Evolutionary conservation across 2,888 invertebrate species (phyloP).

Genomic region (Pristionchus maxplancki): DNA sequence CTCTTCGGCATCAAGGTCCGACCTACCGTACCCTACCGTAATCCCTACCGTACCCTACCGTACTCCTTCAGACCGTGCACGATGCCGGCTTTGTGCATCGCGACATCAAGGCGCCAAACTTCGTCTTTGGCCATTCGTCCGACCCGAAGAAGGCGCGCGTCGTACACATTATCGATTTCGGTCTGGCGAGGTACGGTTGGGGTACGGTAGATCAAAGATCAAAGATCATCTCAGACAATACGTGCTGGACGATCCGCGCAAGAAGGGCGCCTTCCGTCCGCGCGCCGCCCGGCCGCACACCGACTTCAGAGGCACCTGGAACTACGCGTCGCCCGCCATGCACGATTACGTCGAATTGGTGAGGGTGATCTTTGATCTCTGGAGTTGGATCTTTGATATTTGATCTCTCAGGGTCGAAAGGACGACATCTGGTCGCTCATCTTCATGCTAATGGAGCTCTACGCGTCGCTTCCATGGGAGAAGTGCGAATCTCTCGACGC

Average conservation of each 20-base stretch:
- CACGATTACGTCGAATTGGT: conserved; percentile 56
- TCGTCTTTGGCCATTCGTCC: conserved; percentile 35
- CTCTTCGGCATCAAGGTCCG: conserved; percentile 46
- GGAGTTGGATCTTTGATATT: background rate
- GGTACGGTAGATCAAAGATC: background rate
- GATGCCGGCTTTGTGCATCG: conserved; percentile 39
- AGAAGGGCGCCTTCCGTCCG: background rate
- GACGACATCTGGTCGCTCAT: conserved; percentile 35
- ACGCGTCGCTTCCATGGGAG: conserved; percentile 15
- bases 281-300: conserved; percentile 50
- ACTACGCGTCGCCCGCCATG: conserved; percentile 59
- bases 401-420: conserved; percentile 48
- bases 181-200: conserved; percentile 36
- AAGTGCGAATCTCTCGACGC: conserved; percentile 45
- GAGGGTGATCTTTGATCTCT: background rate
- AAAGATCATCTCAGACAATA: conserved; percentile 31
- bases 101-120: conserved; percentile 44
- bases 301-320: conserved; percentile 63
- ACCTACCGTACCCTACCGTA: background rate
- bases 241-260: background rate
- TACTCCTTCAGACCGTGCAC: conserved; percentile 6
- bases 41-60: background rate
- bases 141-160: conserved; percentile 34
- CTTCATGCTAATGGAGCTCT: conserved; percentile 38
- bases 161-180: conserved; percentile 48